A percentile compares a stretch with the other conserved stretches of the same genome.
Evolutionary conservation across 1,140 invertebrate genomes (phyloP).

Genomic region (Gryon sp.): DNA sequence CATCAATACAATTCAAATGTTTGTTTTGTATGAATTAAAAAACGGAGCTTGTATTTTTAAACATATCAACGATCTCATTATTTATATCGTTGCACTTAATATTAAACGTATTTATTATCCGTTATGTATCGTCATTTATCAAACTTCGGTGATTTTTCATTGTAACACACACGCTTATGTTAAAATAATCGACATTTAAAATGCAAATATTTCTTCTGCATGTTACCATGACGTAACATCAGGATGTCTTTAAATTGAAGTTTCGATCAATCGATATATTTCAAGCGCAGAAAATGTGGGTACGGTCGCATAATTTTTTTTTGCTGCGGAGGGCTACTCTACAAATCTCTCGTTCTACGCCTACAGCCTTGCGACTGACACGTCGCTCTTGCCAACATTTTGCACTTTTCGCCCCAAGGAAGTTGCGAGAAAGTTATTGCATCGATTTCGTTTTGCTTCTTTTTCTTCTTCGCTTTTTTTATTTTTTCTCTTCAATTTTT

Average conservation of each 20-base stretch:
- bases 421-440: constrained; percentile 51
- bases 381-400: background rate
- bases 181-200: constrained; percentile 23
- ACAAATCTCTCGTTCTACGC: constrained; percentile 43
- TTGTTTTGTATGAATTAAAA: no score
- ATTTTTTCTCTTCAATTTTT: no score
- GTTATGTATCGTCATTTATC: constrained; percentile 5
- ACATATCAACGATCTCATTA: background rate
- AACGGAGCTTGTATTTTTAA: no score
- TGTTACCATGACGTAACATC: constrained; percentile 11
- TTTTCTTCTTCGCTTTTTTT: background rate
- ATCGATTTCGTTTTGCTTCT: constrained; percentile 17
- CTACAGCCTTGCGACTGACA: constrained; percentile 29
- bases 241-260: constrained; percentile 19
- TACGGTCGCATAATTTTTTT: constrained; percentile 31
- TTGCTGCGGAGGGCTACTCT: constrained; percentile 42
- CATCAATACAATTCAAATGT: no score
- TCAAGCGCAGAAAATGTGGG: constrained; percentile 38
- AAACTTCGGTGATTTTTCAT: constrained; percentile 27
- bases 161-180: constrained; percentile 6
- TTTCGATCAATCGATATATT: constrained; percentile 40
- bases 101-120: constrained; percentile 9
- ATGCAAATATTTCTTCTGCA: constrained; percentile 8
- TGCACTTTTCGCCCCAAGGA: constrained; percentile 41
- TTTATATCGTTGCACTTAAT: background rate